Evolutionary conservation across 2,113 vertebrate species (phyloP), one percentile per base, ranked within the genome.

Genomic region (Anolis carolinensis): DNA sequence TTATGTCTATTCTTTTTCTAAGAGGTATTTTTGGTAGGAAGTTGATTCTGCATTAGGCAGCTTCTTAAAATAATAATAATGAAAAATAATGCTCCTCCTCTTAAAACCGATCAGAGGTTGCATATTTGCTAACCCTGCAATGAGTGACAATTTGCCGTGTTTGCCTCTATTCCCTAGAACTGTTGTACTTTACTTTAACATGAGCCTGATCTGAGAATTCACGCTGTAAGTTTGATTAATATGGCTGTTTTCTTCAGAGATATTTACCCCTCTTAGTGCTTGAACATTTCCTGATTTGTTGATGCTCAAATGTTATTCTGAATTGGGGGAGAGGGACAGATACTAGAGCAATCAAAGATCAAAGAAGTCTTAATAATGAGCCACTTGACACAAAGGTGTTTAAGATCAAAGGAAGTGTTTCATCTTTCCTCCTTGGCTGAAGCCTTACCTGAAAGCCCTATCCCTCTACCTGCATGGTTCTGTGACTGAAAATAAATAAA

Each of bases 361-460:
- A 4, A 88, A 90, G 90, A 71, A 80, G 67, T 89, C 68, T 25
- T 76, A 85, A 83, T 84, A 94, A 65, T 84, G 86, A 93, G 79
- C 86, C 89, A 88, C 74, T 84, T 90, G 88, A 71, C 72, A 89
- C 65, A 82, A 89, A 90, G 62, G 86, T 91, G 36, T 21, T 63
- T 7, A 82, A 73, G 86, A 93, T 93, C 91, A 95, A 92, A 86
- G 81, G 77, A 44, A 34, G 27, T 0, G n/a, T 88, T 86, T 93
- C 87, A 87, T 86, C 50, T 90, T 86, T 85, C 74, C 83, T 85
- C 78, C 71, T n/a, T 89, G 52, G 81, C 78, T 85, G 0, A 0
- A 1, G 90, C 84, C 88, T 91, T 76, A 78, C 52, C 81, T 34
- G 16, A 89, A 88, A 32, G 82, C 30, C 27, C 90, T 0, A 0